These are phyloP conservation scores for Pholis gunnellus DNA, from an alignment of 2,113 vertebrate species.

Conservation along the genomic window DNA sequence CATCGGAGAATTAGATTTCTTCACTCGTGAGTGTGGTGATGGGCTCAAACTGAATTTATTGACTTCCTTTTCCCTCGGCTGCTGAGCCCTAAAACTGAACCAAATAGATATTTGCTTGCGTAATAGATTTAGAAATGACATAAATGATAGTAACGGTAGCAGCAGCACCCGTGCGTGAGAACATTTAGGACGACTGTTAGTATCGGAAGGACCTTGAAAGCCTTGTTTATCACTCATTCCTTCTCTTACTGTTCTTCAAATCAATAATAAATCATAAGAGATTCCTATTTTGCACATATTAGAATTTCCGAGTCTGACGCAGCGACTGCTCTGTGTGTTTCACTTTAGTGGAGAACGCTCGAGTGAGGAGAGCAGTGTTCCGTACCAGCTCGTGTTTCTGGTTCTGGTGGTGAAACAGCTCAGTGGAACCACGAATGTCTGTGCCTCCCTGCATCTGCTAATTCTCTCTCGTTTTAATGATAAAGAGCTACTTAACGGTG, in stretches of 20 bases:
- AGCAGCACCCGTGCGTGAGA: slow-evolving; percentile 54
- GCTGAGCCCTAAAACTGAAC: slow-evolving; percentile 5
- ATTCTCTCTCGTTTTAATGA: slow-evolving; percentile 14
- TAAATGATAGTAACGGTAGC: slow-evolving; percentile 44
- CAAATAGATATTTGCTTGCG: slow-evolving; percentile 46
- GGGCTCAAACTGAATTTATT: not conserved
- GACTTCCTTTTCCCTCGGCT: not conserved
- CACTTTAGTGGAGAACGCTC: not conserved
- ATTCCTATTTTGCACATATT: slow-evolving; percentile 28
- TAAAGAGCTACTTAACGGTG: slow-evolving; percentile 22
- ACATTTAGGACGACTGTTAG: slow-evolving; percentile 48
- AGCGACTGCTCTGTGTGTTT: not conserved
- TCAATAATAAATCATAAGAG: slow-evolving; percentile 10
- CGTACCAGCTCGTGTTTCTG: slow-evolving; percentile 29
- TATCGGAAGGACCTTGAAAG: slow-evolving; percentile 33
- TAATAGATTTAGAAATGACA: slow-evolving; percentile 41
- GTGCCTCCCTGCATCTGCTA: slow-evolving; percentile 27
- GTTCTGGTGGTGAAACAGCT: slow-evolving; percentile 36
- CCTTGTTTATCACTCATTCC: slow-evolving; percentile 28
- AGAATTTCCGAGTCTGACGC: not conserved
- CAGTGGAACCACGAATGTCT: slow-evolving; percentile 39
- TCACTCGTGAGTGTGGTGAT: not conserved
- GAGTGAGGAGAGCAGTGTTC: not conserved
- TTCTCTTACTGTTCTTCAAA: slow-evolving; percentile 13
- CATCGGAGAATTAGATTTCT: not conserved